Percentiles rank a stretch among this genome's conserved stretches.
phyloP scores from a whole-genome alignment of 2,888 invertebrate species.

The Ametastegia equiseti region DNA sequence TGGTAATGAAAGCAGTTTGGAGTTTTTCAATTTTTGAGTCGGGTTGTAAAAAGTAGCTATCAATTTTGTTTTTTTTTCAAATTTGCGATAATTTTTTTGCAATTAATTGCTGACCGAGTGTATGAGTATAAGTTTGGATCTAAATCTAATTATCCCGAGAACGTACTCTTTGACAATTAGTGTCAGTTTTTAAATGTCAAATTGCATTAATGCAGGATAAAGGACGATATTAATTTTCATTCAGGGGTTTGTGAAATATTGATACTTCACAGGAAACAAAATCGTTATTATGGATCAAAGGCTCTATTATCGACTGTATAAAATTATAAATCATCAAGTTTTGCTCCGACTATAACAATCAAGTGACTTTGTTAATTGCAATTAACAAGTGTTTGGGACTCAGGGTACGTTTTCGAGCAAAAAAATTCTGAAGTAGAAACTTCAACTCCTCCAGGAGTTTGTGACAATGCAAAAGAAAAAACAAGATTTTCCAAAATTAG shows the following conservation, averaged over 20 bases:
- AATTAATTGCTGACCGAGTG: neutral
- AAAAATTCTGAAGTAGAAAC: no score
- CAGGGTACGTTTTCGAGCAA: no score
- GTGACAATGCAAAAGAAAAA: no score
- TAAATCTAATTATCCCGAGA: slow-evolving; percentile 19
- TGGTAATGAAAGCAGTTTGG: neutral
- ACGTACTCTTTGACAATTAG: slow-evolving; percentile 6
- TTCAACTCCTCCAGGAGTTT: no score
- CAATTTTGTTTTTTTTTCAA: neutral
- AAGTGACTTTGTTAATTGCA: no score
- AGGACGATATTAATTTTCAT: slow-evolving; percentile 11
- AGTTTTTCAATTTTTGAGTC: neutral
- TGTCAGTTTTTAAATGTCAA: neutral
- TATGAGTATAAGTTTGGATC: no score
- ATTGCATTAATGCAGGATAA: neutral
- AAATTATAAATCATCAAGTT: no score
- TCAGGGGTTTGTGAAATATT: neutral
- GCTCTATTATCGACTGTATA: no score
- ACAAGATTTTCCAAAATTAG: no score
- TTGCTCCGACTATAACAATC: no score
- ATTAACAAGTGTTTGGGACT: no score
- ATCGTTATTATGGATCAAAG: no score
- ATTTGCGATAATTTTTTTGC: neutral
- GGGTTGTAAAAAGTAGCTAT: neutral
- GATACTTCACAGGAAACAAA: slow-evolving; percentile 36